phyloP scores from a whole-genome alignment of 23 tunicate species.

The Aplidium turbinatum region DNA sequence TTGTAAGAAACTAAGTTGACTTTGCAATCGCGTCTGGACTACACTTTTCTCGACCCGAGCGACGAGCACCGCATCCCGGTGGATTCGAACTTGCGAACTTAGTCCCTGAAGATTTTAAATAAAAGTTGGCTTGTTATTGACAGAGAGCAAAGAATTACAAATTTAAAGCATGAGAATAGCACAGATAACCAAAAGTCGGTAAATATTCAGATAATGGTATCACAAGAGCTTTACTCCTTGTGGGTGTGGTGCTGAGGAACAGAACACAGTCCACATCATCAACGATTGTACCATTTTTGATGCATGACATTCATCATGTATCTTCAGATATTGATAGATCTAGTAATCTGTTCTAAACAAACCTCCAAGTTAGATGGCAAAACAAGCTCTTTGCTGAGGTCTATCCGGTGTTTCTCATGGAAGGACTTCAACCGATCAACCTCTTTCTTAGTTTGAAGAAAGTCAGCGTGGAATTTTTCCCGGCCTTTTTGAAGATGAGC shows the following conservation, averaged over 20 bases:
- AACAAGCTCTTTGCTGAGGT: background rate
- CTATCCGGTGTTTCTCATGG: background rate
- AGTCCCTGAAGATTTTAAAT: constrained; percentile 24
- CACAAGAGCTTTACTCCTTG: too few species aligned
- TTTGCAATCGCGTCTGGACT: constrained; percentile 9
- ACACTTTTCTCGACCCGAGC: constrained; percentile 29
- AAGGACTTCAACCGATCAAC: background rate
- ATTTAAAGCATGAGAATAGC: too few species aligned
- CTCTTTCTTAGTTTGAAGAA: background rate
- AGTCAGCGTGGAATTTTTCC: background rate
- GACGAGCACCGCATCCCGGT: constrained; percentile 25
- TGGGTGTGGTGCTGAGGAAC: too few species aligned
- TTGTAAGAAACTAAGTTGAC: constrained; percentile 20
- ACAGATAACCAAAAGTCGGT: too few species aligned
- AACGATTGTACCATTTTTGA: too few species aligned
- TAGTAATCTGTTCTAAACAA: background rate
- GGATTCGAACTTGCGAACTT: background rate
- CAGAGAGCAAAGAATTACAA: background rate
- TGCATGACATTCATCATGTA: too few species aligned
- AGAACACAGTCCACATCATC: too few species aligned
- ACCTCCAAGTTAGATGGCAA: constrained; percentile 8
- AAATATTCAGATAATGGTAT: too few species aligned
- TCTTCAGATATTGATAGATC: too few species aligned
- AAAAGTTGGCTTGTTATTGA: background rate
- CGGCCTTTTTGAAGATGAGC: background rate